Conservation (phyloP, 2,113 vertebrate genomes). For the Prunella himalayana region DNA sequence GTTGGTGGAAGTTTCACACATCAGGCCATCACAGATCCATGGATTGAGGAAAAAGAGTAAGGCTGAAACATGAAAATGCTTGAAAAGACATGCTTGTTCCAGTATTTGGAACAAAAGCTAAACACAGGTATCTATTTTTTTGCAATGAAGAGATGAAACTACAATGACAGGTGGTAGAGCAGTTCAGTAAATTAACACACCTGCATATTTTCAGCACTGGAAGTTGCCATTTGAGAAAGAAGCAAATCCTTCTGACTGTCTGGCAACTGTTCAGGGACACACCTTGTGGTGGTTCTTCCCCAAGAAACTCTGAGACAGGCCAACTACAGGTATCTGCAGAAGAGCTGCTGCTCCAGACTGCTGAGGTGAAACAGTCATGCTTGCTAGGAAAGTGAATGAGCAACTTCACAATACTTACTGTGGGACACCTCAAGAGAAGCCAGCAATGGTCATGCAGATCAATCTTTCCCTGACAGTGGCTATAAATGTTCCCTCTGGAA, state of each 20-base stretch:
- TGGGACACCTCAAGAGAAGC: background rate
- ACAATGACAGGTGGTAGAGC: background rate
- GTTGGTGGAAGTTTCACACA: background rate
- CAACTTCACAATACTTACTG: background rate
- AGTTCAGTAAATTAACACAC: background rate
- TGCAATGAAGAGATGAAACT: background rate
- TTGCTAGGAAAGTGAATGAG: background rate
- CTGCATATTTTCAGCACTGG: background rate
- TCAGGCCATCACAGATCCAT: background rate
- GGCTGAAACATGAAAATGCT: background rate
- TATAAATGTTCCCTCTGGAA: constrained; percentile 5
- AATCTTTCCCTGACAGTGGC: background rate
- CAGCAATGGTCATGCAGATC: background rate
- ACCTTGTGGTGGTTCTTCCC: background rate
- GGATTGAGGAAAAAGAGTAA: background rate
- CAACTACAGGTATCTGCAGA: background rate
- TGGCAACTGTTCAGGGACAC: background rate
- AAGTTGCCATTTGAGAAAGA: background rate
- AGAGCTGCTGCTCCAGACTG: background rate
- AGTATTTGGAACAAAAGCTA: background rate
- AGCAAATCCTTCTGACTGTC: background rate
- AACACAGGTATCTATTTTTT: background rate
- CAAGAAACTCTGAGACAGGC: background rate
- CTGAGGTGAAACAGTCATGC: accelerated
- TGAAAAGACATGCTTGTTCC: background rate